Base-by-base conservation (phyloP, 2,888 invertebrate species). In the Calephelis perditalis region DNA sequence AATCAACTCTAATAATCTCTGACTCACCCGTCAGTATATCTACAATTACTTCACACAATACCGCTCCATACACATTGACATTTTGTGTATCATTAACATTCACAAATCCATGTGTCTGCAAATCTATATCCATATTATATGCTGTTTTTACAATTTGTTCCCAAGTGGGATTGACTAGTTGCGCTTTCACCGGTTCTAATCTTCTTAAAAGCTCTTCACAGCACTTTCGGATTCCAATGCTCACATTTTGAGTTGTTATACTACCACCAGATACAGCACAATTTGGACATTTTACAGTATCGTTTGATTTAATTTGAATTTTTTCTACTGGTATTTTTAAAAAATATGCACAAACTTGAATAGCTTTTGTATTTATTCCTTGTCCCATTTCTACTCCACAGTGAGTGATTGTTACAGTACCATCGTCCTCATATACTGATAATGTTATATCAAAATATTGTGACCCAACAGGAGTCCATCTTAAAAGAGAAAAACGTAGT, bases 371-470 rank as follows among this genome's bases (percentile, higher is more conserved):
- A 67, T 96, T 85, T 56, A 96, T 91, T 9, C 97, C 97, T 85
- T 97, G 97, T 0, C 97, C 97, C 73, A 94, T 92, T 86, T 96
- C 95, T 40, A 94, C 86, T 2, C 95, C 95, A 11, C 94, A 94
- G 69, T 96, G 95, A 2, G 92, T 84, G 7, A 97, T 84, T 0
- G 93, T 91, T 1, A 97, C 94, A 0, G 93, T 92, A 1, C 94
- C 96, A 75, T 96, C 95, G 3, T 92, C 91, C 35, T 93, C 94
- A 72, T 93, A 95, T 62, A 97, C 92, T 0, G 94, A 90, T 43
- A 69, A n/a, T 26, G 92, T 84, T 0, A 93, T 92, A 58, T 92
- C 87, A 64, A 82, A 93, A 58, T 92, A 91, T 0, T 92, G 87
- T 37, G 83, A 76, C 44, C 90, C 77, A 0, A 94, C 82, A 2